phyloP scores from a whole-genome alignment of 2,797 vertebrate genomes.

The Pantherophis alleghaniensis region DNA sequence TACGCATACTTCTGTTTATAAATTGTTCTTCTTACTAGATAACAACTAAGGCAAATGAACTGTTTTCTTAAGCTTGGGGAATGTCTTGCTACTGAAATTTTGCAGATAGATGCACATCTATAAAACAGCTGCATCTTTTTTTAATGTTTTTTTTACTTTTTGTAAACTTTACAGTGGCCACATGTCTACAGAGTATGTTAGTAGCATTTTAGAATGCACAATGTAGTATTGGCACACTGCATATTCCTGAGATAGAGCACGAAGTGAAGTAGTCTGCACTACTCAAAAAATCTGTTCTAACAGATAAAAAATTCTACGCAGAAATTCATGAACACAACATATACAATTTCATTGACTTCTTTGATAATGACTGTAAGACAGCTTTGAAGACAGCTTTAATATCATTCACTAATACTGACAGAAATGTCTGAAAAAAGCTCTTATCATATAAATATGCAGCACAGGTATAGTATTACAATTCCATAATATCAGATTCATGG shows the following conservation, averaged over 20 bases:
- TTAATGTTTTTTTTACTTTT: background rate
- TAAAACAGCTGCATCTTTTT: background rate
- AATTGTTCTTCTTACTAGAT: background rate
- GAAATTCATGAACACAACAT: background rate
- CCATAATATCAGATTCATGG: conserved; percentile 2
- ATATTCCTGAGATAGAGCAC: background rate
- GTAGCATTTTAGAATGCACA: background rate
- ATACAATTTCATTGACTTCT: background rate
- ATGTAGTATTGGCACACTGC: background rate
- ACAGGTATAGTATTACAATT: conserved; percentile 11
- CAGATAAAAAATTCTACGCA: background rate
- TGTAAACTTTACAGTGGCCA: background rate
- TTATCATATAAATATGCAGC: conserved; percentile 5
- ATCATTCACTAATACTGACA: conserved; percentile 1
- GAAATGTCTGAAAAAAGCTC: background rate
- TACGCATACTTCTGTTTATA: background rate
- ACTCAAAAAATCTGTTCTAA: background rate
- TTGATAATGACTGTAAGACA: background rate
- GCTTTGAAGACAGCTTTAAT: background rate
- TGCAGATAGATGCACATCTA: background rate
- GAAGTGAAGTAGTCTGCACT: background rate
- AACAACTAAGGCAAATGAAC: background rate
- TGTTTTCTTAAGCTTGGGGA: background rate
- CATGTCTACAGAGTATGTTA: background rate
- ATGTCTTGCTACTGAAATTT: background rate